phyloP scores from a whole-genome alignment of 2,113 vertebrate species.

The Actinemys pallida region DNA sequence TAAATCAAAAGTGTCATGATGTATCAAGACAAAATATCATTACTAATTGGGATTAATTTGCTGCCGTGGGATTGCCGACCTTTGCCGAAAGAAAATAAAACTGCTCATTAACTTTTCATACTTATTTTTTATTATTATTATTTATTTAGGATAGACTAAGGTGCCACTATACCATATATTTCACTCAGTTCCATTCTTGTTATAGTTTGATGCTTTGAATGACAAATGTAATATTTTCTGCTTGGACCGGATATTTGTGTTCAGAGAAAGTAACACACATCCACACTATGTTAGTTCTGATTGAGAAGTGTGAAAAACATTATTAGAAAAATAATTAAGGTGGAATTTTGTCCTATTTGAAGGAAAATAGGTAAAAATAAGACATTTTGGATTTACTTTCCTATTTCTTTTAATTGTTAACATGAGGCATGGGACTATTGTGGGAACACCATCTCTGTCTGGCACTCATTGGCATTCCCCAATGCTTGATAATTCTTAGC shows the following conservation, averaged over 20 bases:
- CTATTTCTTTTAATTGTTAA: background rate
- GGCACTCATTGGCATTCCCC: background rate
- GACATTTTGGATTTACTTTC: background rate
- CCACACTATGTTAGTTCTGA: background rate
- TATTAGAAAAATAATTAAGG: slow-evolving; percentile 17
- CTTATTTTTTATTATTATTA: slow-evolving; percentile 65
- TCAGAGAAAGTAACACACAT: background rate
- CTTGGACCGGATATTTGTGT: background rate
- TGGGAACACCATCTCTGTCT: background rate
- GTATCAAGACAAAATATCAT: slow-evolving; percentile 86
- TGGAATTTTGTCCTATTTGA: background rate
- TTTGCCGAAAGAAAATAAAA: slow-evolving; percentile 79
- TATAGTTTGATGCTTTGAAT: background rate
- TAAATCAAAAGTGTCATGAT: slow-evolving; percentile 86
- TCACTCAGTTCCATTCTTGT: background rate
- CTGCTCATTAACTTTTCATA: slow-evolving; percentile 76
- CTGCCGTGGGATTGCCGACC: slow-evolving; percentile 81
- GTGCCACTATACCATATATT: background rate
- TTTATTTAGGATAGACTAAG: background rate
- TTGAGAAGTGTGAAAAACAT: background rate
- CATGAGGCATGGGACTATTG: background rate
- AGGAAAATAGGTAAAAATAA: background rate
- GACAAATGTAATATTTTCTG: background rate
- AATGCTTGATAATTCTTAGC: background rate
- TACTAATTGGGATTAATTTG: slow-evolving; percentile 90